Conservation (phyloP, 2,113 vertebrate genomes). For the Peucedramus taeniatus region DNA sequence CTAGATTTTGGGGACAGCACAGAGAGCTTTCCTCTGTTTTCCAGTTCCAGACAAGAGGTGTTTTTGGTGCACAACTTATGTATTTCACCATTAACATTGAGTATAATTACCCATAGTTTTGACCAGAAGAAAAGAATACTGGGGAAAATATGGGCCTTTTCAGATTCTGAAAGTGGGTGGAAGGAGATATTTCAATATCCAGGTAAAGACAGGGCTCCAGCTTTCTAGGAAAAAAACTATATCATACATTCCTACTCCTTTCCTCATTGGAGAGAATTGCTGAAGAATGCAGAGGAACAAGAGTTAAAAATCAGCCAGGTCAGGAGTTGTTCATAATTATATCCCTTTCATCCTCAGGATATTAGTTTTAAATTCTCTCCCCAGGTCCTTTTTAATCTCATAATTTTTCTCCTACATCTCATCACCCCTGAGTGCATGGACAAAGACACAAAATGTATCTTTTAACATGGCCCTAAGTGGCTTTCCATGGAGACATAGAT, state of each 20-base stretch:
- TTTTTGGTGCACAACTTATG: neutral
- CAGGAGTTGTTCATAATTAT: neutral
- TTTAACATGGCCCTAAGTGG: neutral
- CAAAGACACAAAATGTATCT: constrained; percentile 31
- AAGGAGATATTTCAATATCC: neutral
- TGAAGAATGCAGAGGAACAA: neutral
- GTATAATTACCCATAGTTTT: neutral
- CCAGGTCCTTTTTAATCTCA: neutral
- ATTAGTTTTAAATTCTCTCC: constrained; percentile 7
- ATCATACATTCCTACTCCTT: neutral
- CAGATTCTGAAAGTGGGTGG: neutral
- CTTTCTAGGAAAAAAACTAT: neutral
- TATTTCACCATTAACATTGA: neutral
- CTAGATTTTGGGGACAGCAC: neutral
- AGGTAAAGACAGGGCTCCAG: neutral
- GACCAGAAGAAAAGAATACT: neutral
- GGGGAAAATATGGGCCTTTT: neutral
- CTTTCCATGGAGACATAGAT: neutral
- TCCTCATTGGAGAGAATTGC: neutral
- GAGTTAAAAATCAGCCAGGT: neutral
- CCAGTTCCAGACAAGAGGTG: neutral
- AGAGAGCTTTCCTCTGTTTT: neutral
- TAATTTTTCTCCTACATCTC: constrained; percentile 5
- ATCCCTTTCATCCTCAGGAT: neutral
- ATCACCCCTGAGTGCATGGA: neutral